These are phyloP conservation scores for Eudyptes chrysolophus DNA, from an alignment of 2,113 vertebrate genomes.

Conservation along the genomic window DNA sequence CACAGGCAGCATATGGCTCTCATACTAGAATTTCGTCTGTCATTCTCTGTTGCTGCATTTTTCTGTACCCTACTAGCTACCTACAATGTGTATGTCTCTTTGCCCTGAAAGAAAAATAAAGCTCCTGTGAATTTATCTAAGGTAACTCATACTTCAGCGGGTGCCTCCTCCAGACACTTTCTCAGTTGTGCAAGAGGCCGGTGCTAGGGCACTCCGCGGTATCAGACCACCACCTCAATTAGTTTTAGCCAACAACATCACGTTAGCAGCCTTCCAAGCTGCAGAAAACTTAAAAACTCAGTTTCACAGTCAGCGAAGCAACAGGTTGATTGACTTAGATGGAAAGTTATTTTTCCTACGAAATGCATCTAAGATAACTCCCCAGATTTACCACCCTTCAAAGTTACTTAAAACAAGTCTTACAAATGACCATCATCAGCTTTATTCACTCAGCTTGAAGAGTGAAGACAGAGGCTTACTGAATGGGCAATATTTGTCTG, in stretches of 20 bases:
- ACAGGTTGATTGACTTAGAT: neutral
- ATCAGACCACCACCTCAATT: neutral
- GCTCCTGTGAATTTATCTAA: neutral
- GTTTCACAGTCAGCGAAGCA: neutral
- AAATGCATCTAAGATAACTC: neutral
- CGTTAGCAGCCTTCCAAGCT: neutral
- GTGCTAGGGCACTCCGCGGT: too few relatives aligned
- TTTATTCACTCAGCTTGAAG: neutral
- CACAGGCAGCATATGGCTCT: neutral
- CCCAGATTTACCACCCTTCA: neutral
- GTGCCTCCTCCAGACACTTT: neutral
- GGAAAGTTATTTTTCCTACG: neutral
- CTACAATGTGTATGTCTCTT: neutral
- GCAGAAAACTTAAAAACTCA: neutral
- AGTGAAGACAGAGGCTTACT: neutral
- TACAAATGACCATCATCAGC: neutral
- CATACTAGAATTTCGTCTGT: neutral
- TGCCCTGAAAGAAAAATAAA: neutral
- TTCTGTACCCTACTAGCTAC: neutral
- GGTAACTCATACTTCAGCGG: neutral
- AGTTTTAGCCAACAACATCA: neutral
- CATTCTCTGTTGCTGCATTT: neutral
- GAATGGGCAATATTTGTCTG: neutral
- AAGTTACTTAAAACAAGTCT: neutral
- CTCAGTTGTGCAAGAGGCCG: neutral